A percentile compares a stretch with the other conserved stretches of the same genome.
phyloP scores from a whole-genome alignment of 2,797 vertebrate genomes.

The Betta splendens region DNA sequence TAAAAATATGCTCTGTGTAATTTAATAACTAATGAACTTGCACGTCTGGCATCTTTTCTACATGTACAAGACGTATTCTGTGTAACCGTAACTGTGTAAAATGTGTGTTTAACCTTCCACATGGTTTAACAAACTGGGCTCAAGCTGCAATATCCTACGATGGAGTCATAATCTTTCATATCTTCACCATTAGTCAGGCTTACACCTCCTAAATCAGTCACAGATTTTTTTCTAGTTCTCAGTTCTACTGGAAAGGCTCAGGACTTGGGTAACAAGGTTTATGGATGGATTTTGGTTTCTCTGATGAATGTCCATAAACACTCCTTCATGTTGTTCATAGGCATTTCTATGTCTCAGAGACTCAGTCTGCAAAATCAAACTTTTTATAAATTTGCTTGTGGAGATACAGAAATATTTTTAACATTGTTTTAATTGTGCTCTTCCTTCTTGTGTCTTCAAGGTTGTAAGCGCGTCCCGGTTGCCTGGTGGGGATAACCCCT shows the following conservation, averaged over 20 bases:
- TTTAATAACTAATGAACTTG: slow-evolving; percentile 7
- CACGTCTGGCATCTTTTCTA: slow-evolving; percentile 4
- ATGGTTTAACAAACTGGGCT: neutral
- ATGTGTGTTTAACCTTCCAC: neutral
- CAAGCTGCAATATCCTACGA: neutral
- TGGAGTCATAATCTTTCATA: neutral
- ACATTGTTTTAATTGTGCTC: neutral
- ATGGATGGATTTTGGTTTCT: slow-evolving; percentile 5
- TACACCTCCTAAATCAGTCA: slow-evolving; percentile 12
- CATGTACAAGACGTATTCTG: slow-evolving; percentile 9
- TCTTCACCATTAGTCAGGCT: neutral
- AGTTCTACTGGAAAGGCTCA: neutral
- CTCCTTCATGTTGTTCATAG: neutral
- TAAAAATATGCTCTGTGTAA: slow-evolving; percentile 5
- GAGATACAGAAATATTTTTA: too few relatives aligned
- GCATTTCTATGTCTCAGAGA: neutral
- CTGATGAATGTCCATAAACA: neutral
- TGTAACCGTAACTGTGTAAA: neutral
- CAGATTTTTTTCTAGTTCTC: neutral
- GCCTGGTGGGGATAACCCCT: slow-evolving; percentile 84
- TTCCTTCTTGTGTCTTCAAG: slow-evolving; percentile 63
- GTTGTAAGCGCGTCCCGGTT: slow-evolving; percentile 88
- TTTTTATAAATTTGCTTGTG: neutral
- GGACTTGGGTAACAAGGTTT: neutral
- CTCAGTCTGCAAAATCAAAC: neutral